Evolutionary conservation across 2,797 vertebrate species (phyloP).

Genomic region (Erithacus rubecula): DNA sequence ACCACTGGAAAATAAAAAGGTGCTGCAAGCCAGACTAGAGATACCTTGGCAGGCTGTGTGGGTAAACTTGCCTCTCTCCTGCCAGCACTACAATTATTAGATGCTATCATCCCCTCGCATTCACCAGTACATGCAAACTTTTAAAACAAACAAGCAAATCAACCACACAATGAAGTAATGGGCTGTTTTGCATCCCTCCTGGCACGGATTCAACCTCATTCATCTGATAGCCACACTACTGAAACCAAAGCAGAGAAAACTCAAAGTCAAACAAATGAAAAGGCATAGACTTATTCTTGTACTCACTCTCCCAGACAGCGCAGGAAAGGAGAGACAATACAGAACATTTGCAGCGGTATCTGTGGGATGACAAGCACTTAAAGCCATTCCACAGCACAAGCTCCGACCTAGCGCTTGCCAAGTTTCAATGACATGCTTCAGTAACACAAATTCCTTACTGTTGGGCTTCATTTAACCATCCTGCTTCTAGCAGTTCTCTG

Average conservation of each 20-base stretch:
- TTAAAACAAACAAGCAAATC: conserved; percentile 67
- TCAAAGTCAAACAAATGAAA: conserved; percentile 44
- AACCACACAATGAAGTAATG: conserved; percentile 60
- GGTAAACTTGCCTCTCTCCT: not conserved
- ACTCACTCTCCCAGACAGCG: conserved; percentile 61
- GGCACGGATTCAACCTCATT: conserved; percentile 30
- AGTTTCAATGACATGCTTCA: conserved; percentile 32
- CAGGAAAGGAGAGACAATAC: conserved; percentile 51
- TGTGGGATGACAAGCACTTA: conserved; percentile 36
- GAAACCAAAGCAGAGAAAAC: conserved; percentile 55
- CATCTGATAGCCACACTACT: conserved; percentile 51
- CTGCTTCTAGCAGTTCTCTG: conserved; percentile 31
- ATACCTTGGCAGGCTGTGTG: conserved; percentile 39
- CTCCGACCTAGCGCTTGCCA: not conserved
- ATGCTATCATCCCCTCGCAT: conserved; percentile 54
- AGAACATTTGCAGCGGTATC: conserved; percentile 47
- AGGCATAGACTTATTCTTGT: not conserved
- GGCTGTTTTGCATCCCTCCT: conserved; percentile 41
- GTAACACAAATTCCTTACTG: conserved; percentile 49
- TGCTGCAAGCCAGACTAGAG: conserved; percentile 28
- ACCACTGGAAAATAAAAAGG: not conserved
- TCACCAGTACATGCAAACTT: conserved; percentile 60
- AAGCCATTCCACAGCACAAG: conserved; percentile 40
- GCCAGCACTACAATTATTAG: conserved; percentile 49
- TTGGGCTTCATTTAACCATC: conserved; percentile 44